Evolutionary conservation across 2,113 vertebrate species (phyloP).

Genomic region (Channa maculata): DNA sequence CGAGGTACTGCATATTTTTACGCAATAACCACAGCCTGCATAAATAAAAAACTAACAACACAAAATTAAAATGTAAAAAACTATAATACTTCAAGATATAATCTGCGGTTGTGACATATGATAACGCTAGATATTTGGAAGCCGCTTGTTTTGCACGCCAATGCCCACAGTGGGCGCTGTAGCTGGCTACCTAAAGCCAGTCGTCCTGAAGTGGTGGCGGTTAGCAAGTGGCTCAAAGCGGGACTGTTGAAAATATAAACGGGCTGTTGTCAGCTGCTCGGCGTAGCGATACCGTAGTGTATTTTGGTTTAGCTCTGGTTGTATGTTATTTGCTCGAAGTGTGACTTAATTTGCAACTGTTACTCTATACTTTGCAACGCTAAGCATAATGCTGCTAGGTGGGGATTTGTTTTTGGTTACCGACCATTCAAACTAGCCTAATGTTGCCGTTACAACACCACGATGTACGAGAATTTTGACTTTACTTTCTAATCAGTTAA

Average conservation of each 20-base stretch:
- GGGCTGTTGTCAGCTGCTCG: background rate
- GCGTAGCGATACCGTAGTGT: too few relatives aligned
- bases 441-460: conserved; percentile 6
- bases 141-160: fast-evolving
- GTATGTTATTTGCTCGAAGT: fast-evolving
- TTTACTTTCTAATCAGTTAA: conserved; percentile 15
- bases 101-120: too few relatives aligned
- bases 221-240: conserved; percentile 52
- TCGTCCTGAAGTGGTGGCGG: conserved; percentile 37
- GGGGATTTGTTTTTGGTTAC: background rate
- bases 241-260: conserved; percentile 69
- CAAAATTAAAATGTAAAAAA: too few relatives aligned
- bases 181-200: too few relatives aligned
- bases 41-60: too few relatives aligned
- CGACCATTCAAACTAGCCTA: too few relatives aligned
- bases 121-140: too few relatives aligned
- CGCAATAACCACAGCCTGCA: too few relatives aligned
- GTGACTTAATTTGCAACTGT: background rate
- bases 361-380: background rate
- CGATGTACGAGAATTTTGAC: background rate
- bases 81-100: too few relatives aligned
- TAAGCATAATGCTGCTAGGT: background rate
- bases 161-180: conserved; percentile 37
- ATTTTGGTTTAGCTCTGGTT: background rate
- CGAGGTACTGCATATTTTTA: conserved; percentile 22